Evolutionary conservation across 2,888 invertebrate genomes (phyloP).

Genomic region (Cetonia aurata): DNA sequence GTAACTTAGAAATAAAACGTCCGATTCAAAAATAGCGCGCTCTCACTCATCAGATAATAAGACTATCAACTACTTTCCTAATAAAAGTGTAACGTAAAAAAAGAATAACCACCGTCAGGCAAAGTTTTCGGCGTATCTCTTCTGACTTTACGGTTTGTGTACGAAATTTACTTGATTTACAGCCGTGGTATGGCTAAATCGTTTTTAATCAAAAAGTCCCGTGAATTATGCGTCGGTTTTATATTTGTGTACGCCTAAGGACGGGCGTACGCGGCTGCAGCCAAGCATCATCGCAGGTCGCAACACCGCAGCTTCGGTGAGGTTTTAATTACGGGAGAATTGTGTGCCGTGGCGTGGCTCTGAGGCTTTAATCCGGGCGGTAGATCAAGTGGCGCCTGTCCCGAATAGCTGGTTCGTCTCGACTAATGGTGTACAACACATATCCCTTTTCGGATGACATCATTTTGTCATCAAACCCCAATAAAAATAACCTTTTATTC

Average conservation of each 20-base stretch:
- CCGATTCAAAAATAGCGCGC: constrained; percentile 18
- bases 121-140: neutral
- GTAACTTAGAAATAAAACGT: neutral
- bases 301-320: neutral
- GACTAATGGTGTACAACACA: constrained; percentile 64
- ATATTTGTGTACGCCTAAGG: neutral
- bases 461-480: constrained; percentile 66
- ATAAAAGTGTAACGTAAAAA: constrained; percentile 6
- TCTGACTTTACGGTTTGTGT: constrained; percentile 28
- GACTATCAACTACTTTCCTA: constrained; percentile 24
- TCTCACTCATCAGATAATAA: constrained; percentile 13
- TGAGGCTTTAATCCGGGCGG: constrained; percentile 44
- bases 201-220: constrained; percentile 30
- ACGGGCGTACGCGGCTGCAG: neutral
- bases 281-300: neutral
- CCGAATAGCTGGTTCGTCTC: constrained; percentile 58
- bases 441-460: constrained; percentile 65
- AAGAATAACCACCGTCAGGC: neutral
- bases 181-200: constrained; percentile 10
- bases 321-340: constrained; percentile 38
- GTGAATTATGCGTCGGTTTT: constrained; percentile 24
- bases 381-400: constrained; percentile 52
- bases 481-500: constrained; percentile 64
- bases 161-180: constrained; percentile 32
- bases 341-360: constrained; percentile 21